Evolutionary conservation across 2,888 invertebrate species (phyloP).

Genomic region (Xestia ashworthii): DNA sequence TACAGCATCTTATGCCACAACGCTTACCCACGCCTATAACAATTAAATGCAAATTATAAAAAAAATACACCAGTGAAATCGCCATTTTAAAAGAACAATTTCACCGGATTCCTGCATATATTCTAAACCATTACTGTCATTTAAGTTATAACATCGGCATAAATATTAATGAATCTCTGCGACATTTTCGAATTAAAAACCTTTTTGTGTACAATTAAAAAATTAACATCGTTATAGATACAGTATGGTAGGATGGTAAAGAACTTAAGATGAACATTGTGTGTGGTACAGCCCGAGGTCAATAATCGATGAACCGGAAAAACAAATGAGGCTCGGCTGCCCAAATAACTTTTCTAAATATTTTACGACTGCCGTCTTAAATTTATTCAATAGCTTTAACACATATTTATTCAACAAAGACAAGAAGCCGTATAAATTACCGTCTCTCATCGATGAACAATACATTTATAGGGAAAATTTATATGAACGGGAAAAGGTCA

Average conservation of each 20-base stretch:
- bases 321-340: slow-evolving; percentile 44
- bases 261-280: slow-evolving; percentile 18
- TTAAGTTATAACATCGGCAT: slow-evolving; percentile 68
- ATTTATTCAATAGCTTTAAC: slow-evolving; percentile 38
- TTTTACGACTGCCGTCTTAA: slow-evolving; percentile 42
- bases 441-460: slow-evolving; percentile 48
- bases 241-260: slow-evolving; percentile 16
- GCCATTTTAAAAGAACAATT: slow-evolving; percentile 70
- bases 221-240: slow-evolving; percentile 40
- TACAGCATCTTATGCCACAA: slow-evolving; percentile 26
- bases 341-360: slow-evolving; percentile 58
- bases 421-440: slow-evolving; percentile 56
- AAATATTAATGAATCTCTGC: slow-evolving; percentile 78
- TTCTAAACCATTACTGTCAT: slow-evolving; percentile 63
- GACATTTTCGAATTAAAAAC: slow-evolving; percentile 51
- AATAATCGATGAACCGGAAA: slow-evolving; percentile 56
- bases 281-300: slow-evolving; percentile 46
- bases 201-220: slow-evolving; percentile 44
- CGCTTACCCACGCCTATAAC: slow-evolving; percentile 52
- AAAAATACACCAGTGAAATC: slow-evolving; percentile 65
- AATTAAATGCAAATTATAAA: slow-evolving; percentile 64
- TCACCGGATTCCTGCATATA: slow-evolving; percentile 77
- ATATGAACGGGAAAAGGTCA: slow-evolving; percentile 59
- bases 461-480: slow-evolving; percentile 52
- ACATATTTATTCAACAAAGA: slow-evolving; percentile 47